Evolutionary conservation across 2,888 invertebrate species (phyloP).

Genomic region (Nomada fabriciana): DNA sequence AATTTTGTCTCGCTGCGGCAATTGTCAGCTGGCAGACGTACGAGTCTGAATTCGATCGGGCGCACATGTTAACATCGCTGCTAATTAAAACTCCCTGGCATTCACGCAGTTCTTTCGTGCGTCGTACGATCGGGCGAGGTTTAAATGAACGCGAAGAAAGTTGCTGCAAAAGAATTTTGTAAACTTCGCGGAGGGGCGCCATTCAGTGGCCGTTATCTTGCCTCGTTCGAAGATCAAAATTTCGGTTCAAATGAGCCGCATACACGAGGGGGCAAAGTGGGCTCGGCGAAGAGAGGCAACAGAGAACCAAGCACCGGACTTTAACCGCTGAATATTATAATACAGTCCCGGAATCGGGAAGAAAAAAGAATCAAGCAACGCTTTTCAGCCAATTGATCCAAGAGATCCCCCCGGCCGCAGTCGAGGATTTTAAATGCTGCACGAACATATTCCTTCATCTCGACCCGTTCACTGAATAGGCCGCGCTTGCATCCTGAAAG

Average conservation of each 20-base stretch:
- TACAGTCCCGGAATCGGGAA: slow-evolving; percentile 30
- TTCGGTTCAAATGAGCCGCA: slow-evolving; percentile 31
- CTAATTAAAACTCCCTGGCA: slow-evolving; percentile 27
- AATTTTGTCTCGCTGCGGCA: no score
- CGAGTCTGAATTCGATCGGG: slow-evolving; percentile 8
- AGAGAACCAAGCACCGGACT: background rate
- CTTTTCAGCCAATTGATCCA: slow-evolving; percentile 65
- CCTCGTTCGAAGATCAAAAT: slow-evolving; percentile 28
- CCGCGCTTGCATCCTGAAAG: slow-evolving; percentile 59
- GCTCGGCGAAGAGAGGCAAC: background rate
- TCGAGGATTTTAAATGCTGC: slow-evolving; percentile 54
- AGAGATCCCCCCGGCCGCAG: slow-evolving; percentile 35
- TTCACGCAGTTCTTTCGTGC: background rate
- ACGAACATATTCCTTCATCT: slow-evolving; percentile 59
- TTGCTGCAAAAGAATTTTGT: background rate
- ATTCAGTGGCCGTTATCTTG: background rate
- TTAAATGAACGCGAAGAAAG: background rate
- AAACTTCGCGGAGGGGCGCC: background rate
- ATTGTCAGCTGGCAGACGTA: slow-evolving; percentile 8
- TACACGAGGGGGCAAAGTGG: background rate
- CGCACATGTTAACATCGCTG: background rate
- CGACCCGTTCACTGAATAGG: slow-evolving; percentile 56
- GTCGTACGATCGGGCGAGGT: background rate
- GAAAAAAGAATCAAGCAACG: slow-evolving; percentile 50
- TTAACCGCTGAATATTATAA: slow-evolving; percentile 53